Evolutionary conservation across 64 coral and sea anemone species (phyloP), one percentile per base, ranked within the genome.

Genomic region (Porites australiensis): DNA sequence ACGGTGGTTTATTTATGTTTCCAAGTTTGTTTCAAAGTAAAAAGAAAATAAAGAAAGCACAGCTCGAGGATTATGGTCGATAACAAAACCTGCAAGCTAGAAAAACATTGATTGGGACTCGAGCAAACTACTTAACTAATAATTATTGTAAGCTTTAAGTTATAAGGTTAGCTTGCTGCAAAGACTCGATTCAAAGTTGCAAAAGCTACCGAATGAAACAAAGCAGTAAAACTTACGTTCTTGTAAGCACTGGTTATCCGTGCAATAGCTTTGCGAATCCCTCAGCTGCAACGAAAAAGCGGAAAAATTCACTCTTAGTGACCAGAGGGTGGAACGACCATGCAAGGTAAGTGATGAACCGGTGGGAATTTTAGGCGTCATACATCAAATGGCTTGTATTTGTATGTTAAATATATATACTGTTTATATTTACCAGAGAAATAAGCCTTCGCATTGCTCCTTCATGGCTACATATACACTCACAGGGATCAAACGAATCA

Each of bases 381-480:
- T 6, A 22, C 11, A 62, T 50, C 8, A 58, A 48, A 79, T 14
- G 76, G 7, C 19, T 78, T 78, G 13, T 58, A 12, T 48, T 15
- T 6, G 6, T 50, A 16, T 55, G 5, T 4, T 12, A 18, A 77
- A 74, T 3, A 72, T 4, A 16, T 14, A 46, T 58, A 37, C 27
- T 37, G 27, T 50, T 37, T 61, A 4, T 23, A 82, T 94, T 94
- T 94, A 99, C 98, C 83, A 99, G 46, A 53, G 98, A 99, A 90
- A 99, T 99, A 6, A 99, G 66, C 51, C 98, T 87, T 83, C 98
- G 79, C 98, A 99, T 99, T 7, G 98, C 98, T 10, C 98, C 98
- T 54, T 99, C 98, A 54, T 99, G 93, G 74, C 94, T 96, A 58
- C 94, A 99, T 82, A 99, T 96, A 91, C 98, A 99, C 67, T 99